phyloP scores from a whole-genome alignment of 2,888 invertebrate species.

The Aricia artaxerxes region DNA sequence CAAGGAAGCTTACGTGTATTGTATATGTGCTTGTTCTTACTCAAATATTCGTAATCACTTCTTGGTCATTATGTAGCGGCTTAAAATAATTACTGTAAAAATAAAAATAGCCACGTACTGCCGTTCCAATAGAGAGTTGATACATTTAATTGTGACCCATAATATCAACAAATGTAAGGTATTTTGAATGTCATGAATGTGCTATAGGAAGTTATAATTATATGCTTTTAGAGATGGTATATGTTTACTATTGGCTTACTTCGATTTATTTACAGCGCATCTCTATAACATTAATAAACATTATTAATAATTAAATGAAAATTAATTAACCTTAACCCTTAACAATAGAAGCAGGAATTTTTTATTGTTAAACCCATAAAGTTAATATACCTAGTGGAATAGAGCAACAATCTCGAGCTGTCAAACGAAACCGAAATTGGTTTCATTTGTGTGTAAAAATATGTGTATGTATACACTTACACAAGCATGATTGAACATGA shows the following conservation, averaged over 20 bases:
- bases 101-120: not conserved
- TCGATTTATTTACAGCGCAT: constrained; percentile 12
- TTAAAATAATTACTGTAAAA: constrained; percentile 23
- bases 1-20: not conserved
- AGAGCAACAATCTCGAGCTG: no score
- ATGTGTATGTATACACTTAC: no score
- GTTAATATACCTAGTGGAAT: no score
- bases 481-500: no score
- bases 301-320: no score
- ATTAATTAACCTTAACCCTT: no score
- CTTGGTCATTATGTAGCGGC: constrained; percentile 11
- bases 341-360: no score
- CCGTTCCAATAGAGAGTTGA: not conserved
- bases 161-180: not conserved
- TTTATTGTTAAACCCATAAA: no score
- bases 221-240: not conserved
- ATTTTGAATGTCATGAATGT: constrained; percentile 1
- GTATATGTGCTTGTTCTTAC: not conserved
- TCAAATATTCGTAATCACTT: constrained; percentile 14
- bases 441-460: no score
- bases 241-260: not conserved
- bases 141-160: not conserved
- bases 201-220: not conserved
- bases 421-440: no score
- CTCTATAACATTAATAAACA: no score